phyloP scores from a whole-genome alignment of 2,797 vertebrate genomes.

The Botia almorhae region DNA sequence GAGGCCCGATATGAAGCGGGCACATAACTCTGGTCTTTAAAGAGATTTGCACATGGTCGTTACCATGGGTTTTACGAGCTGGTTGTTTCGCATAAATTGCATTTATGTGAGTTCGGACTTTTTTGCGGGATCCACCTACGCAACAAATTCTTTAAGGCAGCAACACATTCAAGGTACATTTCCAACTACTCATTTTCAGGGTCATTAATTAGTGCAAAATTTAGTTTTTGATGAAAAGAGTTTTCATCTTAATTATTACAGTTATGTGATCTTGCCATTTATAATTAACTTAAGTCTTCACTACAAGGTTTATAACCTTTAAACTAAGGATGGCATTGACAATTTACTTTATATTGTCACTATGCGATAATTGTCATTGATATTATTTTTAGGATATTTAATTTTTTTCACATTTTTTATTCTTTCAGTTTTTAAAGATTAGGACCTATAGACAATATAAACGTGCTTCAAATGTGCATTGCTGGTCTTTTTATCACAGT shows the following conservation, averaged over 20 bases:
- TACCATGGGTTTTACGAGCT: neutral
- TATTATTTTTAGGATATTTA: no score
- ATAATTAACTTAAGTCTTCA: no score
- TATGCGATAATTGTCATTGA: no score
- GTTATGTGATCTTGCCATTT: conserved; percentile 31
- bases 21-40: neutral
- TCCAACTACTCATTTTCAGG: conserved; percentile 85
- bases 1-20: conserved; percentile 14
- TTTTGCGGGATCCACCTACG: conserved; percentile 74
- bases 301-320: no score
- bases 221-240: conserved; percentile 57
- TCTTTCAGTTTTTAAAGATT: no score
- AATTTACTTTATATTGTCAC: no score
- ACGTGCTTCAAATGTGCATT: no score
- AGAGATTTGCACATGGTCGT: neutral
- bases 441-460: no score
- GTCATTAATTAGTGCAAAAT: no score
- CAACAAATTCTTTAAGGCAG: conserved; percentile 69
- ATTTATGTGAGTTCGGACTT: conserved; percentile 33
- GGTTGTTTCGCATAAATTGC: neutral
- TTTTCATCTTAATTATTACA: conserved; percentile 66
- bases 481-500: no score
- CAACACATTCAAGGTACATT: conserved; percentile 91
- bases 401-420: no score
- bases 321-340: no score